Base-by-base conservation (phyloP, 1,140 invertebrate genomes). In the Papilio glaucus region DNA sequence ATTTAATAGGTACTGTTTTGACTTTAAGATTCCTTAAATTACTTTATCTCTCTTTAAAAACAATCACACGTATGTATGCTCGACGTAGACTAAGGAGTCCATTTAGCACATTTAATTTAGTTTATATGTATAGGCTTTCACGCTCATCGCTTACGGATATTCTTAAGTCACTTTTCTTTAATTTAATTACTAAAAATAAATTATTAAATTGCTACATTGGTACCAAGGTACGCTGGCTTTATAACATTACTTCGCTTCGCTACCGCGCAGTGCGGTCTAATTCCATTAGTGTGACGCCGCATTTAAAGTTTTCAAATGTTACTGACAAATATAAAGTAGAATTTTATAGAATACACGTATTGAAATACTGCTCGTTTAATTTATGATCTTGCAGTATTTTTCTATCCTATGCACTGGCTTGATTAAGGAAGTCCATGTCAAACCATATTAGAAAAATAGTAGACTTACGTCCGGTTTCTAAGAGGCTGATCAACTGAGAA, bases 251-350 rank as follows among this genome's bases (percentile, higher is more conserved):
- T 26, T 57, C 49, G 10, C 49, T 10, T 57, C 49, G 18, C 1
- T 49, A 49, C 45, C 45, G 21, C 49, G 49, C 49, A 24, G 18
- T 24, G 18, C 49, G 49, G 49, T 57, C 49, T 57, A 12, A 57
- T 24, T 57, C 49, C 49, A 57, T 57, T 57, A 57, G 49, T 57
- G 49, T 57, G 49, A 26, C 45, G 18, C 45, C 15, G 18, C 49
- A 57, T 57, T 57, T 57, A 57, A 57, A 53, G 49, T 53, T 53
- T 53, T 53, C 8, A 4, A 15, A 18, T 49, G 18, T 49, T 21
- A 21, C 42, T 9, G 42, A 21, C 21, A 26, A 53, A 53, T 53
- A 24, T 24, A 7, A 49, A 7, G 42, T 42, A 49, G 45, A 49
- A 18, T 21, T 21, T 10, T n/a, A 53, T 4, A 24, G 18, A 53